phyloP scores from a whole-genome alignment of 2,888 invertebrate species.

The Heliothis peltigera region DNA sequence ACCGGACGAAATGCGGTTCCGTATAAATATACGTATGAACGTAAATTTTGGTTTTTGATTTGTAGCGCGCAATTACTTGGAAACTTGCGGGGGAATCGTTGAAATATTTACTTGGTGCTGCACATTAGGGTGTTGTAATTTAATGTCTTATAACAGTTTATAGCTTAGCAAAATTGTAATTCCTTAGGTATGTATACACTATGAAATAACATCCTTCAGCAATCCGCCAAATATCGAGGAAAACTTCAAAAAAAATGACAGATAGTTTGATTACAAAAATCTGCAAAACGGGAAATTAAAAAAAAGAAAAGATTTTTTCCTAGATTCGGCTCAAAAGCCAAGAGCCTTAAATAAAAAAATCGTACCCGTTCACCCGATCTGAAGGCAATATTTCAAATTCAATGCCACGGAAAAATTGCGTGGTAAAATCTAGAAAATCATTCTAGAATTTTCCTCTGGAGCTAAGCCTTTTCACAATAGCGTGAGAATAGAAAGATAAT shows the following conservation, averaged over 20 bases:
- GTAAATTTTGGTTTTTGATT: conserved; percentile 35
- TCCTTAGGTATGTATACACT: too few species aligned
- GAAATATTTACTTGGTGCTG: conserved; percentile 7
- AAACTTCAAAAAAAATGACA: too few species aligned
- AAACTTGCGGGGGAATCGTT: conserved; percentile 15
- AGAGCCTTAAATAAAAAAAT: conserved; percentile 22
- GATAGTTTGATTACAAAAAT: not conserved
- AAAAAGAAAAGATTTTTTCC: not conserved
- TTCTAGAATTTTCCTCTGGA: conserved; percentile 32
- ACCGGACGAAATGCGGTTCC: conserved; percentile 44
- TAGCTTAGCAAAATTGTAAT: not conserved
- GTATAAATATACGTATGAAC: conserved; percentile 19
- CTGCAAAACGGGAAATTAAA: not conserved
- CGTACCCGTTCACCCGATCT: conserved; percentile 28
- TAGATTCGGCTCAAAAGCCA: conserved; percentile 8
- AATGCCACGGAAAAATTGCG: conserved; percentile 54
- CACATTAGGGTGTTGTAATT: not conserved
- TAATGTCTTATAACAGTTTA: not conserved
- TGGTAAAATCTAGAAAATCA: conserved; percentile 35
- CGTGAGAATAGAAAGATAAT: conserved; percentile 47
- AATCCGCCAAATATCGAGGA: too few species aligned
- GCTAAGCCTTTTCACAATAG: conserved; percentile 41
- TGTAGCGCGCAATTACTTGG: conserved; percentile 29
- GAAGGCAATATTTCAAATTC: conserved; percentile 58
- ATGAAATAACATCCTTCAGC: too few species aligned